Base-by-base conservation (phyloP, 1,140 invertebrate species). In the Zaprionus davidi region DNA sequence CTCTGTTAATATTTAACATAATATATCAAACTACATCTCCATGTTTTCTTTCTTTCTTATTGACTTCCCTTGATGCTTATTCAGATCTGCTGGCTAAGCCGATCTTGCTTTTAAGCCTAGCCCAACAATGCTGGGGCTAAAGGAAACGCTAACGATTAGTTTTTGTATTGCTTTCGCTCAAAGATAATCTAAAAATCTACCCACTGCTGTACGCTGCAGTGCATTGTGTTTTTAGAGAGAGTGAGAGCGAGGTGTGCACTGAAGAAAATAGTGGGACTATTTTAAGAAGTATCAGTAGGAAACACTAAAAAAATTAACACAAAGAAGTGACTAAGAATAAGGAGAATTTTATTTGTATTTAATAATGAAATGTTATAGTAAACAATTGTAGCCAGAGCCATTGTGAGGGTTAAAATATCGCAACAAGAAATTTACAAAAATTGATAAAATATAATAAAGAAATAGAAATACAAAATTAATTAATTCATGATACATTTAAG, bases 131-230 rank as follows among this genome's bases (percentile, higher is more conserved):
- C 22, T n/a, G 26, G 17, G 26, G 12, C 56, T 12, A 7, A 26
- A 51, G 49, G 20, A 58, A 53, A 20, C 44, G 17, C 15, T 22
- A 69, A 34, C 38, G 66, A 28, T 69, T 69, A 60, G 44, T 60
- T 60, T 57, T 60, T 62, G 58, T 69, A 31, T 20, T 46, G 41
- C 41, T 22, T 20, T 34, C 28, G 12, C 1, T 20, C n/a, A 20
- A 49, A 65, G 49, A 51, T 22, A 69, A 70, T 78, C 65, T 70
- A 74, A 38, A 66, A 82, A 74, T 66, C 9, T 82, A 46, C 26
- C 77, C 81, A 62, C 65, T 72, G 68, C 73, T 84, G 81, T 84
- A 34, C 81, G 53, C 64, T 69, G 64, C 78, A 77, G 65, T 80
- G 41, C 20, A 60, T 46, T 57, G 22, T 17, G 41, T 34, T 53